Evolutionary conservation across 2,797 vertebrate genomes (phyloP).

Genomic region (Sebastes cheni): DNA sequence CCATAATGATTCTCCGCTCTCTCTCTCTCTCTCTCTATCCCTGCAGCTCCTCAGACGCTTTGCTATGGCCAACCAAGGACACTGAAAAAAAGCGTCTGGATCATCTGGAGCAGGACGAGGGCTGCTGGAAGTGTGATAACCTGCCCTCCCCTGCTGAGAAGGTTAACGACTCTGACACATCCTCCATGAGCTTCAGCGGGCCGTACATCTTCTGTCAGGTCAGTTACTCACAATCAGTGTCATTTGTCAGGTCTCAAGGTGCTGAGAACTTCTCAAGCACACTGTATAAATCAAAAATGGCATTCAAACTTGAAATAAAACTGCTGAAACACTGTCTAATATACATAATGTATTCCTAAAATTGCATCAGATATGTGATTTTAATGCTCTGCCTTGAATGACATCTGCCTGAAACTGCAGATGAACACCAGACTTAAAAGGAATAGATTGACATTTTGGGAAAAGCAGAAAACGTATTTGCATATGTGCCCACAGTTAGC

Average conservation of each 20-base stretch:
- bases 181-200: slow-evolving; percentile 75
- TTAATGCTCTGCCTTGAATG: background rate
- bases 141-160: background rate
- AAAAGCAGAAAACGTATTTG: background rate
- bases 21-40: background rate
- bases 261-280: background rate
- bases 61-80: slow-evolving; percentile 13
- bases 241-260: background rate
- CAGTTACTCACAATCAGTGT: background rate
- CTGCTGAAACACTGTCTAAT: background rate
- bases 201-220: slow-evolving; percentile 80
- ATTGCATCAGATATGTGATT: background rate
- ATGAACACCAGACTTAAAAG: background rate
- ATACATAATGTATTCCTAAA: background rate
- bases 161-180: slow-evolving; percentile 28
- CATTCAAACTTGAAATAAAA: background rate
- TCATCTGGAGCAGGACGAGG: slow-evolving; percentile 7
- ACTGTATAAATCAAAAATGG: background rate
- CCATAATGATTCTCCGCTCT: too few relatives aligned
- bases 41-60: slow-evolving; percentile 53
- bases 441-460: background rate
- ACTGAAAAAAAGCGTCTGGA: background rate
- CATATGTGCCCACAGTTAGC: background rate
- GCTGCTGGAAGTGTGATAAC: slow-evolving; percentile 26
- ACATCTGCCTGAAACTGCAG: background rate